These are phyloP conservation scores for Galbula dea DNA, from an alignment of 2,113 vertebrate genomes.

Conservation along the genomic window DNA sequence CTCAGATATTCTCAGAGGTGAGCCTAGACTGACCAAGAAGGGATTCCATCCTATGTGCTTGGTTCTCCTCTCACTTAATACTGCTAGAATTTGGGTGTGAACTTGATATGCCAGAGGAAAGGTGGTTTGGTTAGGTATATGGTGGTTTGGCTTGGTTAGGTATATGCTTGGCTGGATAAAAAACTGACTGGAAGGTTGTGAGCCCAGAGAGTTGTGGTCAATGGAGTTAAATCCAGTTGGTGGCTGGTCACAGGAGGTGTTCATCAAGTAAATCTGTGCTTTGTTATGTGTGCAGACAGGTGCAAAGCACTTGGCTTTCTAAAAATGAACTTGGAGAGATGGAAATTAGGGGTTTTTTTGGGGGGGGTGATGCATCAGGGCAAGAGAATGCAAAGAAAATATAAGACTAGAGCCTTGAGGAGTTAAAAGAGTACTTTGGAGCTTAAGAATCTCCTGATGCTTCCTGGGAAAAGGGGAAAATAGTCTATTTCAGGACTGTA, in stretches of 20 bases:
- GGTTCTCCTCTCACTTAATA: not conserved
- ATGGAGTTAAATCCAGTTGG: too few relatives aligned
- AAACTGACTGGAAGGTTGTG: too few relatives aligned
- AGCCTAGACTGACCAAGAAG: too few relatives aligned
- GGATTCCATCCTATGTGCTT: too few relatives aligned
- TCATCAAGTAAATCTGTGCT: not conserved
- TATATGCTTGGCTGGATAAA: too few relatives aligned
- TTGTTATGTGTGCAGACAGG: not conserved
- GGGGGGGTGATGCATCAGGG: not conserved
- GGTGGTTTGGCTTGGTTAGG: too few relatives aligned
- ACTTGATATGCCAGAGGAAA: not conserved
- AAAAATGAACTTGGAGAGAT: not conserved
- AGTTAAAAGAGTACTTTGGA: conserved; percentile 15
- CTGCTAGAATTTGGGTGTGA: not conserved
- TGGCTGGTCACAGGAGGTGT: too few relatives aligned
- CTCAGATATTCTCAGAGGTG: too few relatives aligned
- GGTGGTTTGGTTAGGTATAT: too few relatives aligned
- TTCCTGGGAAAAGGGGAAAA: conserved; percentile 19
- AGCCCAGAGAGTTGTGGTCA: too few relatives aligned
- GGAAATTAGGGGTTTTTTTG: not conserved
- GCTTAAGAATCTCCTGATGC: conserved; percentile 26
- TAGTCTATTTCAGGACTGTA: conserved; percentile 38
- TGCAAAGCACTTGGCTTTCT: not conserved
- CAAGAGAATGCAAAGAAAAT: not conserved
- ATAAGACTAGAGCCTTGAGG: not conserved